Evolutionary conservation across 2,113 vertebrate genomes (phyloP).

Genomic region (Scolopax mira): DNA sequence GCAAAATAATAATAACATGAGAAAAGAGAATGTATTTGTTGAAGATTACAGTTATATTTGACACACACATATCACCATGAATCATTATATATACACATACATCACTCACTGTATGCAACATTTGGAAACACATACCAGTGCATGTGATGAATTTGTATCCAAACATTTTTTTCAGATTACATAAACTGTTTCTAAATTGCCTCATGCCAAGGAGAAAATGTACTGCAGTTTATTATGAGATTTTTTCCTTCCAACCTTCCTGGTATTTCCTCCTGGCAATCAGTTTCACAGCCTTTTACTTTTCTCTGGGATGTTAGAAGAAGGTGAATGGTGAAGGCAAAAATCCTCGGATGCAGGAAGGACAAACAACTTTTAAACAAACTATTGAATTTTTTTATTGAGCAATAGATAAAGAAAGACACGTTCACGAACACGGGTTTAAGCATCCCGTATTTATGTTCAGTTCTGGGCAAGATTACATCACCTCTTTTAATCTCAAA

Average conservation of each 20-base stretch:
- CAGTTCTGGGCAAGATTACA: not conserved
- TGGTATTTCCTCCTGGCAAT: not conserved
- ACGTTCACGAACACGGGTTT: not conserved
- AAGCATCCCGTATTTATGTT: not conserved
- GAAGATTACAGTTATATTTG: not conserved
- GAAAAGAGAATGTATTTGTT: not conserved
- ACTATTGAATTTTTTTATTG: not conserved
- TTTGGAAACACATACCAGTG: not conserved
- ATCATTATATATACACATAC: not conserved
- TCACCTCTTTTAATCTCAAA: not conserved
- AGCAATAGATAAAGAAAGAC: not conserved
- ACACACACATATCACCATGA: not conserved
- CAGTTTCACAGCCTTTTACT: not conserved
- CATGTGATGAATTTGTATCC: not conserved
- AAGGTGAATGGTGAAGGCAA: not conserved
- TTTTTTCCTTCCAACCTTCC: not conserved
- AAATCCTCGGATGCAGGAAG: not conserved
- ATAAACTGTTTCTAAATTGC: constrained; percentile 4
- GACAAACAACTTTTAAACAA: not conserved
- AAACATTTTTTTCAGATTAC: not conserved
- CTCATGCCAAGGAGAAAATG: not conserved
- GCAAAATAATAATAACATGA: not conserved
- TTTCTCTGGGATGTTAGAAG: not conserved
- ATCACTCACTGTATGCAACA: not conserved
- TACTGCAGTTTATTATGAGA: not conserved